Evolutionary conservation across 2,797 vertebrate species (phyloP), one percentile per base, ranked within the genome.

Genomic region (Falco cherrug): DNA sequence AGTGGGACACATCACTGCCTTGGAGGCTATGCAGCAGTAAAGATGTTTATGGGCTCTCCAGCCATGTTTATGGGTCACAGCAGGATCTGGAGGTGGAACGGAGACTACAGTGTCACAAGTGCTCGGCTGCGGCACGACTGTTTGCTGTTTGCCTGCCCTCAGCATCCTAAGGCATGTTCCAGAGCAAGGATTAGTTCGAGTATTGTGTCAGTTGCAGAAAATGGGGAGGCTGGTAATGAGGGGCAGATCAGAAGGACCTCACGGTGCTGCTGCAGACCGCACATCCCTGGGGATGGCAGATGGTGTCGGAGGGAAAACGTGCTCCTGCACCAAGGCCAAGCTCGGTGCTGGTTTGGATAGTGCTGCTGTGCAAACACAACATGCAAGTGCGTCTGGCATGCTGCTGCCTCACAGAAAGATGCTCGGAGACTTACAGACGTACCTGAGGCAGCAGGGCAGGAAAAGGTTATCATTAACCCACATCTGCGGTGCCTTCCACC

Each of bases 211-310:
- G 31, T 22, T 0, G 0, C 22, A 82, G 53, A 33, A 64, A 68
- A 43, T 0, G 1, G 17, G 3, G 10, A 9, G 3, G 3, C 0
- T 3, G 5, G 16, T 53, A 4, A 12, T 0, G 0, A 76, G 70
- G 24, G 4, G 7, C 16, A 19, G 60, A n/a, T 63, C 26, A 75
- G 85, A 51, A 53, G 21, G 31, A 41, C 3, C 37, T 56, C 4
- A 0, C 4, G 0, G 29, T 56, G 48, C 47, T 74, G 54, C 82
- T 77, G 71, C 74, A 35, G n/a, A 1, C n/a, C 57, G 68, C 39
- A 3, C 0, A 0, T 22, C 69, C 56, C 51, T 1, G 2, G 53
- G 59, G 17, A 9, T 17, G 41, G 63, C 26, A 5, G 16, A 71
- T 56, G 53, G 19, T 3, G 2, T 4, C 1, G 2, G 47, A 16